Evolutionary conservation across 2,797 vertebrate species (phyloP), one percentile per base, ranked within the genome.

Genomic region (Brachyalestes nurse): DNA sequence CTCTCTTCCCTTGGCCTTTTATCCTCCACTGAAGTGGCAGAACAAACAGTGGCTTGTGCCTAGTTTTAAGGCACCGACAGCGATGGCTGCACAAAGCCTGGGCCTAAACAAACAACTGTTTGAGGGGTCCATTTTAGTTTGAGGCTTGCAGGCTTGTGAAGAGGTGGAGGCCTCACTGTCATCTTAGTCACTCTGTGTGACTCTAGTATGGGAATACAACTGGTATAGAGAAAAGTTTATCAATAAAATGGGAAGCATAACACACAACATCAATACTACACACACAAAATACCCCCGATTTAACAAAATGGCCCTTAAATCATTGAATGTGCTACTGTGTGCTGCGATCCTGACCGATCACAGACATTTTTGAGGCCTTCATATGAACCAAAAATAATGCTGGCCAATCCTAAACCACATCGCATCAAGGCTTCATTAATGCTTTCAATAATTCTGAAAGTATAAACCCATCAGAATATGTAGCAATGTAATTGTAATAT

Each of bases 61-160:
- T 89, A 85, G 90, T 83, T 80, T 84, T 88, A 82, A 83, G 83
- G 78, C 82, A 80, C 83, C 82, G 83, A 58, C 57, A 83, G 87
- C 86, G 88, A 91, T 91, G 91, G 87, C 87, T 87, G 73, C 80
- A 88, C 85, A 89, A 92, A 91, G 83, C 84, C 85, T 83, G 61
- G 80, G 84, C 81, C 89, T 93, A 91, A 88, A 91, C 90, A 92
- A 94, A 92, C 89, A 89, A 23, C 28, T 19, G 60, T 75, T 61
- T 83, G 82, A 84, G 86, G 73, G 71, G 67, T 72, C 51, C 62
- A 75, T 64, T 78, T 71, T 79, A 62, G 72, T 71, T 72, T 83
- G 75, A 71, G 58, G 75, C 70, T 38, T 77, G 78, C 66, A 23
- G 74, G 75, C 61, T 55, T 55, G 71, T 65, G 77, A 77, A 80